Base-by-base conservation (phyloP, 92 coral and sea anemone genomes). In the Paragorgia papillata region DNA sequence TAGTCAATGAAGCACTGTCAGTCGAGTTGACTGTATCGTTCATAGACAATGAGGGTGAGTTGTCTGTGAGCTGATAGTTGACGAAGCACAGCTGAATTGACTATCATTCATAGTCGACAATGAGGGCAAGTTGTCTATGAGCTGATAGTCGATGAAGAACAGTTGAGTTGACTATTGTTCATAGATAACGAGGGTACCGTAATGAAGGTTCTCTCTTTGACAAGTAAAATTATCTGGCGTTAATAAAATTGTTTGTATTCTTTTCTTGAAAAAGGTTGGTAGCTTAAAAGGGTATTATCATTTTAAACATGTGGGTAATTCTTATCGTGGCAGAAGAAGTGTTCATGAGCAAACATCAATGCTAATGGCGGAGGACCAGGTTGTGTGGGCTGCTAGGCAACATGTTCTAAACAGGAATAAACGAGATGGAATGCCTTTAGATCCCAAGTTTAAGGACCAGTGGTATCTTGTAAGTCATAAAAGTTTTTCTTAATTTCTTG, bases 371-470 rank as follows among this genome's bases (percentile, higher is more conserved):
- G 97, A 92, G 43, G 86, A 90, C 1, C 93, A 93, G 97, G 97
- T 93, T 27, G 84, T 88, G 20, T 93, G 97, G 97, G 97, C 97
- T 2, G 92, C 90, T 57, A 92, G 89, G 3, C 97, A 93, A 54
- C 97, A 93, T 58, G 91, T 93, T 19, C 84, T 93, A 54, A 85
- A 73, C 20, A 82, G 97, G 79, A 82, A 81, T 21, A 89, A 96
- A 61, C 86, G 89, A 84, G 90, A 90, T 69, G 96, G 87, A 0
- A 59, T 93, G 9, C 97, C 97, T 9, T 2, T 22, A n/a, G 97
- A 93, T 68, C 97, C 97, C 15, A 93, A 93, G 46, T 93, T 93
- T 77, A 85, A 69, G 27, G 97, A 93, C 66, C 97, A 93, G 71
- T 93, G 97, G 97, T 93, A 93, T 73, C 80, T 93, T 86, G 97